Conservation (phyloP, 2,113 vertebrate genomes). For the Cairina moschata region DNA sequence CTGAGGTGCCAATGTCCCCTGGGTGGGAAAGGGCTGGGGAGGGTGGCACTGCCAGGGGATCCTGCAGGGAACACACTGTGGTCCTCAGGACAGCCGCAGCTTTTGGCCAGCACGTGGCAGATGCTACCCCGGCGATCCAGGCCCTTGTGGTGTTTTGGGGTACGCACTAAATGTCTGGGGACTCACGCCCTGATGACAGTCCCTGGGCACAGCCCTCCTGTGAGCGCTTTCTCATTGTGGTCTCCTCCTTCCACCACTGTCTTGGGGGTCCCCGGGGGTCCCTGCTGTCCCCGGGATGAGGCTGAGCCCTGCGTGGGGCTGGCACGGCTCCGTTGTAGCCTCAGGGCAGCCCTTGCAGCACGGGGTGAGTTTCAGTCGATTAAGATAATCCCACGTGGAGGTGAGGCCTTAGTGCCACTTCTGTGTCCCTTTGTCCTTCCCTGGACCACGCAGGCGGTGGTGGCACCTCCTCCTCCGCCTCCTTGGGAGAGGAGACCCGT, state of each 20-base stretch:
- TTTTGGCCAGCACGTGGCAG: not conserved
- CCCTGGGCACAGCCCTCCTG: not conserved
- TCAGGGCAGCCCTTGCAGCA: fast-evolving
- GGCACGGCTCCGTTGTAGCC: fast-evolving
- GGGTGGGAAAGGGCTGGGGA: not conserved
- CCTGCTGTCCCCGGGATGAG: fast-evolving
- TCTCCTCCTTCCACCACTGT: not conserved
- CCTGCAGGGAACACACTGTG: not conserved
- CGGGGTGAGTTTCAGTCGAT: not conserved
- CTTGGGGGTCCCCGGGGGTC: not conserved
- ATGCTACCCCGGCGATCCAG: fast-evolving
- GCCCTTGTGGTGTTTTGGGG: not conserved
- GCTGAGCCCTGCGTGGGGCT: not conserved
- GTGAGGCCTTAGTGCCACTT: not conserved
- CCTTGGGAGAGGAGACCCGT: not conserved
- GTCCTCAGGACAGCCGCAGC: not conserved
- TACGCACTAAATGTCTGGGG: fast-evolving
- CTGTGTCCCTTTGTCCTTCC: not conserved
- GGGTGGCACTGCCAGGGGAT: not conserved
- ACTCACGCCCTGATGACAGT: not conserved
- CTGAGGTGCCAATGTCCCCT: not conserved
- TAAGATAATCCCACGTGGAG: not conserved
- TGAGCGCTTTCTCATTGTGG: not conserved
- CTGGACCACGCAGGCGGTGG: not conserved
- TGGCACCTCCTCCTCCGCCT: not conserved